Conservation (phyloP, 2,113 vertebrate species). For the Notechis scutatus region DNA sequence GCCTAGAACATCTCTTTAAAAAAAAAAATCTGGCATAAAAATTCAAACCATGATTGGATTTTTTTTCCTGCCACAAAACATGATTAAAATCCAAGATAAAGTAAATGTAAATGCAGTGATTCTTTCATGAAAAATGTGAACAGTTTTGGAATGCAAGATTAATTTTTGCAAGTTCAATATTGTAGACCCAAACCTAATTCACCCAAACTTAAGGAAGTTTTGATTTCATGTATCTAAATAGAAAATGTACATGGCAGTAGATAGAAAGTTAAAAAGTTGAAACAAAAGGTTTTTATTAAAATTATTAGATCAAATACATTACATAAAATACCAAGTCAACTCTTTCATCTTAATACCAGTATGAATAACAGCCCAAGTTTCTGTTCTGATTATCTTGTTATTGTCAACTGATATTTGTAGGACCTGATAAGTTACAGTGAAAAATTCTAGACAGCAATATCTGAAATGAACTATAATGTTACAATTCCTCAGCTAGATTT, state of each 20-base stretch:
- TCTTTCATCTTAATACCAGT: neutral
- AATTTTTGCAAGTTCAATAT: constrained; percentile 1
- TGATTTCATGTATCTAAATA: neutral
- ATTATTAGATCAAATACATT: neutral
- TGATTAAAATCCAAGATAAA: neutral
- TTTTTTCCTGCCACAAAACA: neutral
- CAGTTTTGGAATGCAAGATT: neutral
- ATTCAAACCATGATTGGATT: neutral
- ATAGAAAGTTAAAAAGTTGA: neutral
- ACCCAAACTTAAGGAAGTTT: neutral
- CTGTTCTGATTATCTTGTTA: neutral
- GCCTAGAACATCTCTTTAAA: neutral
- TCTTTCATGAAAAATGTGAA: neutral
- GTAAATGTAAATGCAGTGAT: neutral
- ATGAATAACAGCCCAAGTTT: neutral
- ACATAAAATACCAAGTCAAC: neutral
- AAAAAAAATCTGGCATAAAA: neutral
- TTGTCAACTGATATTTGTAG: neutral
- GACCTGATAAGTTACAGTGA: neutral
- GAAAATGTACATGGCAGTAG: neutral
- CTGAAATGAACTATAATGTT: neutral
- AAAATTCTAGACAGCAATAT: neutral
- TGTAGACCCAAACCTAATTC: neutral
- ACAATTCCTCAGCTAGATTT: neutral
- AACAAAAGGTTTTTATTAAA: neutral